Base-by-base conservation (phyloP, 1,140 invertebrate genomes). In the Tachypleus tridentatus region DNA sequence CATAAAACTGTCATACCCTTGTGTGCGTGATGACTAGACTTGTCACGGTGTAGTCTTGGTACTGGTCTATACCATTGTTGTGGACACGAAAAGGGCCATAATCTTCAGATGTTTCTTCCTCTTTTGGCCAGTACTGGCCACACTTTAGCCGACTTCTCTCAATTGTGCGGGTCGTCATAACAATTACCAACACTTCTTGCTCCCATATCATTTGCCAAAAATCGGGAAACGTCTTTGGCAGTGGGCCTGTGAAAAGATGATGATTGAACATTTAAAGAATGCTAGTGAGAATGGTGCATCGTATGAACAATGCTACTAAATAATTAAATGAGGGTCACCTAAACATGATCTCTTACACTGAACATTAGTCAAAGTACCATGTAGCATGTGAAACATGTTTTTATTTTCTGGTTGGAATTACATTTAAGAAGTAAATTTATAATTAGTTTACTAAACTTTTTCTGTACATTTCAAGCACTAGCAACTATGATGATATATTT, bases 171-270 rank as follows among this genome's bases (percentile, higher is more conserved):
- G 92, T 96, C 56, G 95, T 85, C 87, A 94, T 93, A 0, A 97
- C 89, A 59, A 98, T 86, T 66, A 89, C 86, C 64, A 87, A 83
- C 7, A 82, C 78, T 60, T 81, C 80, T 69, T 85, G 82, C 70
- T 91, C 84, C 83, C 93, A 89, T 3, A 96, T 82, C 93, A 97
- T 96, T 51, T 83, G 80, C 93, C 93, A 97, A 76, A 97, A 96
- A 74, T 95, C 92, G 64, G 81, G 83, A 51, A 93, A 85, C 0
- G 92, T 95, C 72, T 92, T 87, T 50, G 86, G 81, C 71, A 95
- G 78, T 62, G 78, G 73, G 87, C 88, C 93, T 84, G 29, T 11
- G 11, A 51, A 51, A 10, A 62, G 29, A 58, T 29, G 29, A 29
- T 29, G 29, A 29, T 2, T 29, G 29, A 29, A 29, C 29, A 29